Percentiles rank a stretch among this genome's conserved stretches.
Conservation (phyloP, 2,888 invertebrate species). For the Tetranychus truncatus region DNA sequence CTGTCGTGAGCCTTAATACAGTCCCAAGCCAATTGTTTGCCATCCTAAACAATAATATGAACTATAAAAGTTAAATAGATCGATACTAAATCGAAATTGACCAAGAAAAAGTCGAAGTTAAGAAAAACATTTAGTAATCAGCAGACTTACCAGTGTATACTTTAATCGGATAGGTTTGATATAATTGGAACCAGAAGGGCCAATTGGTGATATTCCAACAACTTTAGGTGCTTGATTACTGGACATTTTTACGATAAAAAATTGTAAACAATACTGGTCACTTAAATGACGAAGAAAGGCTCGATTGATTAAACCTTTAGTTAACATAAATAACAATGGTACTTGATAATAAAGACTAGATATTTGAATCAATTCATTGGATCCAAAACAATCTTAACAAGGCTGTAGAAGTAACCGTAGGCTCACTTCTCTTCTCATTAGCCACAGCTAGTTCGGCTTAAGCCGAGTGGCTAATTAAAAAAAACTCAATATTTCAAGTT, state of each 20-base stretch:
- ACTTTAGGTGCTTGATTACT: not conserved
- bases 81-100: not conserved
- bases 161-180: constrained; percentile 3
- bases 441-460: too few relatives aligned
- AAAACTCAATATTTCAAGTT: too few relatives aligned
- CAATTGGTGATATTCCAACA: not conserved
- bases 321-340: not conserved
- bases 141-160: constrained; percentile 6
- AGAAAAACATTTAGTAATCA: not conserved
- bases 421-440: too few relatives aligned
- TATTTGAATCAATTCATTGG: too few relatives aligned
- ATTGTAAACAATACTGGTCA: not conserved
- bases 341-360: too few relatives aligned
- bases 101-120: not conserved
- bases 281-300: not conserved
- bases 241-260: not conserved
- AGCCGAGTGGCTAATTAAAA: too few relatives aligned
- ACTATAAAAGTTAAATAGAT: not conserved
- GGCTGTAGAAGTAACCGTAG: too few relatives aligned
- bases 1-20: constrained; percentile 25
- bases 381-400: too few relatives aligned
- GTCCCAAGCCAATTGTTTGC: constrained; percentile 23
- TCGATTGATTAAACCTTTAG: not conserved
- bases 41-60: constrained; percentile 20
- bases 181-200: not conserved